Base-by-base conservation (phyloP, 2,888 invertebrate genomes). In the Pristionchus entomophagus region DNA sequence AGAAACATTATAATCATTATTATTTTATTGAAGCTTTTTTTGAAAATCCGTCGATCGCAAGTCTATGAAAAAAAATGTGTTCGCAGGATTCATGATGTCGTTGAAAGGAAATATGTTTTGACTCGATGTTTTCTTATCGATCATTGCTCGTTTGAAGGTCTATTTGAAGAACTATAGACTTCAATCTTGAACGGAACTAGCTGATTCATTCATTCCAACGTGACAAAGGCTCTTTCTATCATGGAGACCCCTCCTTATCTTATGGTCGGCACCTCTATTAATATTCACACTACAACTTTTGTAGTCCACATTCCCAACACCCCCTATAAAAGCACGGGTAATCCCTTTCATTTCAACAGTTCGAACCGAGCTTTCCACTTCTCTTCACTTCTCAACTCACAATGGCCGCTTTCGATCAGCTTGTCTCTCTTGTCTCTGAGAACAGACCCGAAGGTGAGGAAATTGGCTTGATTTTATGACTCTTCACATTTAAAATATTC, bases 361-460 rank as follows among this genome's bases (percentile, higher is more conserved):
- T 69, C 38, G 65, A 69, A 4, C 38, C 38, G 65, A 69, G 65
- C 38, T 69, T 69, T 19, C 29, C 59, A 59, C 59, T 59, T 29
- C 59, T 14, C 59, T 59, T n/a, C n/a, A n/a, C n/a, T n/a, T n/a
- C n/a, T n/a, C n/a, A n/a, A n/a, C n/a, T n/a, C 5, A 22, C 51
- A 51, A 51, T 22, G 3, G 22, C 59, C n/a, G 6, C 26, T 29
- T n/a, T 26, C 59, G 12, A 19, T 51, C 59, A 69, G 65, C 35
- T 29, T 22, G 19, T 38, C 65, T 69, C 65, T 38, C 65, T 69
- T 10, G 65, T 69, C 22, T 32, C 65, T 69, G 65, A 38, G 8
- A 69, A 69, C 65, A 69, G 65, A 69, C 65, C 65, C 35, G 65
- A 69, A 69, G 65, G 65, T 69, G 22, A 69, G 38, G 29, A 59